Evolutionary conservation across 2,888 invertebrate genomes (phyloP).

Genomic region (Scaeva pyrastri): DNA sequence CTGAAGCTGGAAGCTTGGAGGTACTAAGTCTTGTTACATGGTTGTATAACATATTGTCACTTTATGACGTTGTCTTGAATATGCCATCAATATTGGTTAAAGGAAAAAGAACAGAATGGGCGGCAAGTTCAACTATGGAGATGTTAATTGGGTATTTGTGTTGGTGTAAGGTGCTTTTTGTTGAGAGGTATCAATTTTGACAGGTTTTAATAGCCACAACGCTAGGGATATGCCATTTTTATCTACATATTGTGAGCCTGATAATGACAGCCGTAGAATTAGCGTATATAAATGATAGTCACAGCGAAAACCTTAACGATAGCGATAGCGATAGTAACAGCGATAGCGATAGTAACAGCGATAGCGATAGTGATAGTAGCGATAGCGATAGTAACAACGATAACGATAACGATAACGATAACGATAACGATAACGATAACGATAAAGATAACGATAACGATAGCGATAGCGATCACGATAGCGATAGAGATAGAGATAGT

Average conservation of each 20-base stretch:
- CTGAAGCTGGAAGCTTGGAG: not conserved
- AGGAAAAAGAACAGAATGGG: constrained; percentile 11
- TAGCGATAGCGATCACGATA: not conserved
- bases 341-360: not conserved
- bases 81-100: constrained; percentile 15
- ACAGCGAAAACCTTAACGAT: not conserved
- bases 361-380: not conserved
- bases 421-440: no score
- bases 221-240: no score
- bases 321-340: not conserved
- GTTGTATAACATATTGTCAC: constrained; percentile 50
- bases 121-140: not conserved
- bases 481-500: not conserved
- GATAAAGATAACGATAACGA: no score
- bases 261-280: no score
- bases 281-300: not conserved
- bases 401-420: no score
- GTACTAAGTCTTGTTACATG: constrained; percentile 35
- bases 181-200: no score
- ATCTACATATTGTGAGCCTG: no score
- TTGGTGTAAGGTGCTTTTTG: not conserved
- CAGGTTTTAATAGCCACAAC: no score
- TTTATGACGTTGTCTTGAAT: constrained; percentile 53
- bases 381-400: no score
- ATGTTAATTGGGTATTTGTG: not conserved